Conservation (phyloP, 2,113 vertebrate species). For the Peromyscus californicus region DNA sequence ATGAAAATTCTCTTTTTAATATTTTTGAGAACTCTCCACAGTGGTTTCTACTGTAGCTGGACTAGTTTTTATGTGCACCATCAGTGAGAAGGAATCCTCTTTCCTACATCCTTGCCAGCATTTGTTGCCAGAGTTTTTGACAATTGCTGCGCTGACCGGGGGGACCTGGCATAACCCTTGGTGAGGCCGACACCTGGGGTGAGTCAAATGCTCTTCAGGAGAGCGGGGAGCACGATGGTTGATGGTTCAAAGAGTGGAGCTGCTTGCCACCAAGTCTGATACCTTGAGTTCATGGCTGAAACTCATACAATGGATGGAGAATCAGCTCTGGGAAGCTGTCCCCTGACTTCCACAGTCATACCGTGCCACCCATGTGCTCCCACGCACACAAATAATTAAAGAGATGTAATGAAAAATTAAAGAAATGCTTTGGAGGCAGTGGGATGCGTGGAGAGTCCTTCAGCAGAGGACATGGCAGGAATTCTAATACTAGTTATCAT, state of each 20-base stretch:
- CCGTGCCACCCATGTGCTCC: background rate
- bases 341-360: background rate
- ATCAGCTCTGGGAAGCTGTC: background rate
- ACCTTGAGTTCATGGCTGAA: background rate
- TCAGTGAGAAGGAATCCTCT: background rate
- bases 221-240: background rate
- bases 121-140: background rate
- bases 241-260: background rate
- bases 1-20: background rate
- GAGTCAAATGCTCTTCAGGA: background rate
- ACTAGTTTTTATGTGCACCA: background rate
- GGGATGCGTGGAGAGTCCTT: background rate
- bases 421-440: background rate
- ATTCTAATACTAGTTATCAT: conserved; percentile 55
- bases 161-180: too few species aligned
- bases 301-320: background rate
- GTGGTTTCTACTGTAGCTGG: background rate
- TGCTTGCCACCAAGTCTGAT: background rate
- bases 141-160: background rate
- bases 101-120: background rate
- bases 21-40: background rate
- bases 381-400: background rate
- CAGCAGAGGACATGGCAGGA: conserved; percentile 26
- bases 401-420: background rate
- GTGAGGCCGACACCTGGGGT: background rate